These are phyloP conservation scores for Sebastes nivosus DNA, from an alignment of 2,797 vertebrate genomes.

Conservation along the genomic window DNA sequence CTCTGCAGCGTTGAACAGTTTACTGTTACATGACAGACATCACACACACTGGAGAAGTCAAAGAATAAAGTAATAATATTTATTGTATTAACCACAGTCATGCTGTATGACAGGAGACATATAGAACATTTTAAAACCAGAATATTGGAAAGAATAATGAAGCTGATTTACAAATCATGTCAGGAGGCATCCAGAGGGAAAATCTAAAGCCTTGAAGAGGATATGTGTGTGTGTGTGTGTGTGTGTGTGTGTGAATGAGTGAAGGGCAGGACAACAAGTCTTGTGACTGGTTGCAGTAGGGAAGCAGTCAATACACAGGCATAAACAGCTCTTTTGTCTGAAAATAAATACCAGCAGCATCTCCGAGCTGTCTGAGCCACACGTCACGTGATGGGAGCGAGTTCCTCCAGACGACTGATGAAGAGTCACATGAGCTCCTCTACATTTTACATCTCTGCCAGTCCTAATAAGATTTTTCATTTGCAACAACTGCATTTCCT, in stretches of 20 bases:
- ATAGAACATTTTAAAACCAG: neutral
- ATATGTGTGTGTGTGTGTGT: neutral
- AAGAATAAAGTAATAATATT: slow-evolving; percentile 10
- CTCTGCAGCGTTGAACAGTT: neutral
- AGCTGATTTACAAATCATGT: neutral
- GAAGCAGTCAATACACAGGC: neutral
- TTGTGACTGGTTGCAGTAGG: slow-evolving; percentile 1
- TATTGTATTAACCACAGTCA: slow-evolving; percentile 20
- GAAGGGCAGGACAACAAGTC: neutral
- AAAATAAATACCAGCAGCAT: slow-evolving; percentile 49
- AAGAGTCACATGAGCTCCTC: neutral
- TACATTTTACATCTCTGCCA: neutral
- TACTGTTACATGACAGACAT: neutral
- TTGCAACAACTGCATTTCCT: neutral
- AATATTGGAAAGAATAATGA: neutral
- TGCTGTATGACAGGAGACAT: neutral
- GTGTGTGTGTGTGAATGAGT: neutral
- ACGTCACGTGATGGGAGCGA: neutral
- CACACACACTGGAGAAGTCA: neutral
- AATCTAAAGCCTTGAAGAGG: neutral
- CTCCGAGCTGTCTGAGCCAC: neutral
- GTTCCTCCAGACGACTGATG: neutral
- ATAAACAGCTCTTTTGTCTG: slow-evolving; percentile 11
- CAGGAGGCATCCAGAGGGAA: neutral
- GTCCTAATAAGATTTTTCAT: neutral